Evolutionary conservation across 2,797 vertebrate species (phyloP).

Genomic region (Bradypus variegatus): DNA sequence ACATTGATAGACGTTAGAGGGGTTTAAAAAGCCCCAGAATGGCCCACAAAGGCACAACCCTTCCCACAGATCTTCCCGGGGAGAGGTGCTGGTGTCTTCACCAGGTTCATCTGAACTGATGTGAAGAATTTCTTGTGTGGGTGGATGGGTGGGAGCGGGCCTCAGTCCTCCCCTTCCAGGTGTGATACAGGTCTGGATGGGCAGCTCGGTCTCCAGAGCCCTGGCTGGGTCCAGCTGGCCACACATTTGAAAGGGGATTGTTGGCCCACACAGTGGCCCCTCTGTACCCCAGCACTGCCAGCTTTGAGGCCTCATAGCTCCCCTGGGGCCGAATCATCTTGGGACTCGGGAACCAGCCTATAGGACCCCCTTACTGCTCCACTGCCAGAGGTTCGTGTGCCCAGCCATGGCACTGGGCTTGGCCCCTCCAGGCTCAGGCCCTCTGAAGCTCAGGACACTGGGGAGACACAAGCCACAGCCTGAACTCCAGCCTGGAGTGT

Average conservation of each 20-base stretch:
- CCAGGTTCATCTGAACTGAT: not conserved
- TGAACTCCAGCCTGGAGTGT: not conserved
- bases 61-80: not conserved
- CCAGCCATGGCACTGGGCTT: not conserved
- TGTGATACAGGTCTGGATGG: not conserved
- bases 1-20: fast-evolving
- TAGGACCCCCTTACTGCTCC: not conserved
- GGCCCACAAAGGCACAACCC: not conserved
- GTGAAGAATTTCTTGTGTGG: not conserved
- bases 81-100: not conserved
- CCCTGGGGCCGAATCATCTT: not conserved
- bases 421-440: not conserved
- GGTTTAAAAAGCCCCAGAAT: not conserved
- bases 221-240: not conserved
- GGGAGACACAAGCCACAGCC: not conserved
- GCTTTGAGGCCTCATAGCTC: not conserved
- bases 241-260: not conserved
- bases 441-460: not conserved
- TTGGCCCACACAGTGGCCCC: not conserved
- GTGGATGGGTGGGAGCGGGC: fast-evolving
- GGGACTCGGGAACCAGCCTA: not conserved
- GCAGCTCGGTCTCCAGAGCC: not conserved
- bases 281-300: not conserved
- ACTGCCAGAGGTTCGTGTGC: not conserved
- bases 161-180: not conserved